These are phyloP conservation scores for Drosophila paramelanica DNA, from an alignment of 2,888 invertebrate species.

Conservation along the genomic window DNA sequence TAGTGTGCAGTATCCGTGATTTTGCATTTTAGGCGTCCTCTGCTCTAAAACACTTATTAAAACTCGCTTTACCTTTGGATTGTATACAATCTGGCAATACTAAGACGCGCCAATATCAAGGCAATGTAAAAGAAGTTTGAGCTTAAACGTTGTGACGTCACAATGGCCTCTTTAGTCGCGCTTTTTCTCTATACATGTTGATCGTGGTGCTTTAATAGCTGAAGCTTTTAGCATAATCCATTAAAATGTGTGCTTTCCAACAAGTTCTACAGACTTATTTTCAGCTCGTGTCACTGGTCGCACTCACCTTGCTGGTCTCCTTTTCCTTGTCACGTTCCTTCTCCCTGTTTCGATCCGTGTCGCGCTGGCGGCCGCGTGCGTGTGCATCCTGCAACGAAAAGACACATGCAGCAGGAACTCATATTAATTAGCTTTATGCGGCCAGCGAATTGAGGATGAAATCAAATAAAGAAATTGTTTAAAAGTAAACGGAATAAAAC, in stretches of 20 bases:
- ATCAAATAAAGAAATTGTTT: conserved; percentile 8
- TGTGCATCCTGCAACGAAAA: conserved; percentile 54
- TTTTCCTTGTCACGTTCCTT: conserved; percentile 41
- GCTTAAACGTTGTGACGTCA: too few relatives aligned
- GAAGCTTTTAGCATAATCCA: too few relatives aligned
- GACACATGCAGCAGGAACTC: conserved; percentile 13
- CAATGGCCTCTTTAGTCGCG: too few relatives aligned
- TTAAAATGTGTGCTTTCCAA: background rate
- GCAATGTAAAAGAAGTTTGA: too few relatives aligned
- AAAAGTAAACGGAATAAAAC: conserved; percentile 11
- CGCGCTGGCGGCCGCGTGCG: conserved; percentile 45
- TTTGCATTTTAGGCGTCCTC: too few relatives aligned
- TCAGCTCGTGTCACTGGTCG: background rate
- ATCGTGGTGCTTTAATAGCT: too few relatives aligned
- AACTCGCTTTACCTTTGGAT: too few relatives aligned
- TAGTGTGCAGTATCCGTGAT: too few relatives aligned
- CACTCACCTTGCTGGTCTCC: conserved; percentile 50
- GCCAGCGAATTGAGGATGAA: background rate
- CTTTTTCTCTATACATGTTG: too few relatives aligned
- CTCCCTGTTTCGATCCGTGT: conserved; percentile 46
- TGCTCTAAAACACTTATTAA: too few relatives aligned
- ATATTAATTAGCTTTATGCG: conserved; percentile 24
- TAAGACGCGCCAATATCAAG: too few relatives aligned
- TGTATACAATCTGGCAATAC: too few relatives aligned
- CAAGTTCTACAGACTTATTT: background rate